Evolutionary conservation across 2,888 invertebrate species (phyloP), one percentile per base, ranked within the genome.

Genomic region (Stegophylla sp.): DNA sequence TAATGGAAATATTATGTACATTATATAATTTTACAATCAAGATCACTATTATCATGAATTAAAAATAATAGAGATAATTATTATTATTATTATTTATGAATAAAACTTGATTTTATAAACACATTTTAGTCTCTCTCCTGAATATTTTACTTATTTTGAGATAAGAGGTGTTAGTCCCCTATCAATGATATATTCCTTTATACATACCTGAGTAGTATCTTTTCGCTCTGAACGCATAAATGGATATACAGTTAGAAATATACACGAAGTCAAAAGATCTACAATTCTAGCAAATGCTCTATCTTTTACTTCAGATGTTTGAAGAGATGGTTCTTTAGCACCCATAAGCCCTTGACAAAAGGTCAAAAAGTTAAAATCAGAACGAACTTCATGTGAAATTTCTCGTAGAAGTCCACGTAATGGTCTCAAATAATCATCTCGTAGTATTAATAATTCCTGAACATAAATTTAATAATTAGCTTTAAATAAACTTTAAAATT

Each of bases 351-450:
- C 92, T 76, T 92, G 91, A 79, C 94, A 94, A 83, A 98, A 92
- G 75, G 91, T 91, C 26, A 92, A 88, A 82, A 97, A 89, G 85
- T 93, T 93, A 71, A 95, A 91, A 85, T 93, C 96, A 86, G 93
- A 90, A 82, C 95, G 88, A 1, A 96, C 88, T 72, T 93, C 92
- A 20, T 97, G 91, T 72, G 95, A 93, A 83, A 96, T 92, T 88
- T 98, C 98, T 77, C 97, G 90, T 0, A 97, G 88, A 83, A 98
- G 89, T 9, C 93, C 92, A 3, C 97, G 90, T 84, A 98, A 87
- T 0, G 96, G 93, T 1, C 96, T 90, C 82, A 96, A 88, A 87
- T 95, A 97, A 87, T 98, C 98, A 84, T 98, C 98, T 20, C 94
- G 90, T 82, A 94, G 93, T 83, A 94, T 89, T 59, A 98, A 87